Percentiles rank a stretch among this genome's conserved stretches.
Evolutionary conservation across 2,113 vertebrate genomes (phyloP).

Genomic region (Cisticola juncidis): DNA sequence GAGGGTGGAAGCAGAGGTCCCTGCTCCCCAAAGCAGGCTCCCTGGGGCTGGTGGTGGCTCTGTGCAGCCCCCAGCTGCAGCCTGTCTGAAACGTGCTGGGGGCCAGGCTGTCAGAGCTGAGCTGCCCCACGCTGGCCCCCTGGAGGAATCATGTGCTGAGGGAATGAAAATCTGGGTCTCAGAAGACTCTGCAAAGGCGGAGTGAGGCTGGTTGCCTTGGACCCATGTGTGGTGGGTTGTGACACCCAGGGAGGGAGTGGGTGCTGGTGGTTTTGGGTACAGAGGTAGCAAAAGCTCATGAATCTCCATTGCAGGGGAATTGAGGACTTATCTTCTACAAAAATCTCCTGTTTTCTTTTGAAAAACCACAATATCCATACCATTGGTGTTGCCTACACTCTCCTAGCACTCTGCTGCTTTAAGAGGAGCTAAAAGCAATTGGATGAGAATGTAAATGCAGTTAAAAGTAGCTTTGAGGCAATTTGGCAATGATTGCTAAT

Average conservation of each 20-base stretch:
- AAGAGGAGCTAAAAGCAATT: neutral
- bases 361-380: neutral
- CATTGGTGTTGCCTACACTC: rapidly evolving
- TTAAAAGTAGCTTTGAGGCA: neutral
- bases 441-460: neutral
- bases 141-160: rapidly evolving
- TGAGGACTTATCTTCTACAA: neutral
- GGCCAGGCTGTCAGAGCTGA: constrained; percentile 23
- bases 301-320: neutral
- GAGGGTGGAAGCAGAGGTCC: constrained; percentile 10
- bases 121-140: neutral
- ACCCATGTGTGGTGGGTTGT: rapidly evolving
- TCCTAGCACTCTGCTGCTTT: neutral
- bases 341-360: neutral
- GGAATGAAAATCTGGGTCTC: neutral
- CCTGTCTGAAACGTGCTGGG: neutral
- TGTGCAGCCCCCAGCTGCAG: constrained; percentile 1
- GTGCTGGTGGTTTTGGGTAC: neutral
- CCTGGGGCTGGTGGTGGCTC: neutral
- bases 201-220: neutral
- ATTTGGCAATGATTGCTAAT: neutral
- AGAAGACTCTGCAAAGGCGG: neutral
- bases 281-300: neutral
- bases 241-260: neutral
- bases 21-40: neutral